A percentile compares a stretch with the other conserved stretches of the same genome.
These are phyloP conservation scores for Gallinago nigripennis DNA, from an alignment of 2,797 vertebrate species.

Conservation along the genomic window DNA sequence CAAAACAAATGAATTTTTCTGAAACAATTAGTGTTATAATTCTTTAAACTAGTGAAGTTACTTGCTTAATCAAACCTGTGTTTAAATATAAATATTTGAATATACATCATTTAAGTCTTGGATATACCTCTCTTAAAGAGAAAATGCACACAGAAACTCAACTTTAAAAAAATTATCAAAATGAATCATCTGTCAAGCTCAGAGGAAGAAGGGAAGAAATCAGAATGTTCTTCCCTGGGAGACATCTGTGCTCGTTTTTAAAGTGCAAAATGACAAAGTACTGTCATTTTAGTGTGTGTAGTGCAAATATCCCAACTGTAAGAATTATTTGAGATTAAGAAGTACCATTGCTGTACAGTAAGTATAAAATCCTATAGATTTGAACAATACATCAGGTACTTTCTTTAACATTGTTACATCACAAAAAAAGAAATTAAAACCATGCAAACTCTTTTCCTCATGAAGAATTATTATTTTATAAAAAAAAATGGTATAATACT, in stretches of 20 bases:
- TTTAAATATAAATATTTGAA: not conserved
- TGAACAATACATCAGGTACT: not conserved
- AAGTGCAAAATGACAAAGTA: not conserved
- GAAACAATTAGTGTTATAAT: not conserved
- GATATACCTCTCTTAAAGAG: not conserved
- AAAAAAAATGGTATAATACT: not conserved
- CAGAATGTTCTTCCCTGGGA: not conserved
- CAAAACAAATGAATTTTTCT: not conserved
- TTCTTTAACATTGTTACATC: not conserved
- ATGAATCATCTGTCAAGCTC: not conserved
- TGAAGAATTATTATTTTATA: not conserved
- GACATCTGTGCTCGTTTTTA: not conserved
- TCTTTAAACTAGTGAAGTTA: not conserved
- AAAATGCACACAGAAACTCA: not conserved
- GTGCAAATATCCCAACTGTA: not conserved
- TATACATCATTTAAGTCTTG: not conserved
- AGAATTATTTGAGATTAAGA: not conserved
- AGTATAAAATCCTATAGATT: not conserved
- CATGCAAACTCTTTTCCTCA: not conserved
- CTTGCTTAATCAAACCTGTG: not conserved
- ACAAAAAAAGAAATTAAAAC: not conserved
- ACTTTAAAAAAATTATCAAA: not conserved
- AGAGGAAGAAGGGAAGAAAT: not conserved
- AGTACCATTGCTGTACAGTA: not conserved
- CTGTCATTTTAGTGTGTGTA: not conserved